Evolutionary conservation across 2,797 vertebrate species (phyloP).

Genomic region (Octomys mimax): DNA sequence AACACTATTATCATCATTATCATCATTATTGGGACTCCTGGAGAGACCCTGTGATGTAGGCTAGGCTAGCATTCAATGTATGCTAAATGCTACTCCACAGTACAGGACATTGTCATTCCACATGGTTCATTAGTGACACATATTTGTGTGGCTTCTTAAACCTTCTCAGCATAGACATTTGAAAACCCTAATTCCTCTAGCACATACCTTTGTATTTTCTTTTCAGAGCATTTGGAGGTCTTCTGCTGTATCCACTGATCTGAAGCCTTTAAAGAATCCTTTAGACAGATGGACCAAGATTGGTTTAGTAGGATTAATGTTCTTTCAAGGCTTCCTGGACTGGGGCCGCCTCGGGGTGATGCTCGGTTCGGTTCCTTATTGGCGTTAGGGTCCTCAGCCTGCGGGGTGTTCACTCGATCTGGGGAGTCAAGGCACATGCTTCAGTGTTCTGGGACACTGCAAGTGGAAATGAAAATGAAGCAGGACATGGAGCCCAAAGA

Average conservation of each 20-base stretch:
- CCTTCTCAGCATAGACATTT: not conserved
- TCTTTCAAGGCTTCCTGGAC: not conserved
- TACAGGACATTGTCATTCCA: not conserved
- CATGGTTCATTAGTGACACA: not conserved
- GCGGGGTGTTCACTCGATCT: constrained; percentile 27
- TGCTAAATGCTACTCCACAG: not conserved
- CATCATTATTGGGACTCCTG: not conserved
- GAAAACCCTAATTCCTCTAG: constrained; percentile 39
- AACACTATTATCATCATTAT: not conserved
- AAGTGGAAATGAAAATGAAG: constrained; percentile 35
- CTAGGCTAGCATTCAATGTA: not conserved
- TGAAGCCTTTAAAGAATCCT: constrained; percentile 66
- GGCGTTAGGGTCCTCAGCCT: constrained; percentile 6
- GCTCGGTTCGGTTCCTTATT: constrained; percentile 35
- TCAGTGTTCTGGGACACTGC: constrained; percentile 39
- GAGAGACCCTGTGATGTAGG: not conserved
- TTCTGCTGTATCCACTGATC: constrained; percentile 64
- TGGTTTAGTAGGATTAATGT: constrained; percentile 64
- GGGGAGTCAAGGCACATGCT: not conserved
- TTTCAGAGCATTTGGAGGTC: constrained; percentile 54
- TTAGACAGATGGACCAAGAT: constrained; percentile 48
- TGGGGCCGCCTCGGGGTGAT: not conserved
- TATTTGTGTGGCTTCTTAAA: not conserved
- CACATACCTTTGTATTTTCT: constrained; percentile 43
- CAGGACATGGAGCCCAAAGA: not conserved